These are phyloP conservation scores for Nyctereutes procyonoides DNA, from an alignment of 2,113 vertebrate species.

Conservation along the genomic window DNA sequence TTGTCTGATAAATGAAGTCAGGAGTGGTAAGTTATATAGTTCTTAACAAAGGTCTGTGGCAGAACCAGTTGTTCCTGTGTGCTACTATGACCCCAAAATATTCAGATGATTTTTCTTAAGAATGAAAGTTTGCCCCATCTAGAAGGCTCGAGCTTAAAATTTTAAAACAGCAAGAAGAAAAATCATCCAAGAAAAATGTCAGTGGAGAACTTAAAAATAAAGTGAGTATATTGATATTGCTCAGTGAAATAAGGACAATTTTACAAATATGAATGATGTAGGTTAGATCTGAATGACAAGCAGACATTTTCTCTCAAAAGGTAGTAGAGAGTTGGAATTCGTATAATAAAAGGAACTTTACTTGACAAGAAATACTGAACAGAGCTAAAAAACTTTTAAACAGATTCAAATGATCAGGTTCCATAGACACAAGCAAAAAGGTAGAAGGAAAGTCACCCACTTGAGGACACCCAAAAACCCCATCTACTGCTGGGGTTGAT, in stretches of 20 bases:
- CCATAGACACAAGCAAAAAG: not conserved
- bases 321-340: not conserved
- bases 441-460: not conserved
- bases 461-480: not conserved
- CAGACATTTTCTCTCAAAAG: not conserved
- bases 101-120: not conserved
- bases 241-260: not conserved
- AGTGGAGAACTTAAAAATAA: not conserved
- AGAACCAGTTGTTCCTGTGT: not conserved
- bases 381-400: constrained; percentile 24
- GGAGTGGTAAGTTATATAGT: not conserved
- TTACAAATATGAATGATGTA: not conserved
- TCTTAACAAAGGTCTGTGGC: not conserved
- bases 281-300: not conserved
- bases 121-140: not conserved
- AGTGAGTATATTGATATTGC: not conserved
- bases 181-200: not conserved
- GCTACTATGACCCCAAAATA: not conserved
- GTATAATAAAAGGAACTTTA: not conserved
- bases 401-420: not conserved
- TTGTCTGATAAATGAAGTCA: not conserved
- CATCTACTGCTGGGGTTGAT: not conserved
- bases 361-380: not conserved
- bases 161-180: not conserved
- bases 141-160: not conserved